Evolutionary conservation across 2,888 invertebrate species (phyloP).

Genomic region (Nowickia ferox): DNA sequence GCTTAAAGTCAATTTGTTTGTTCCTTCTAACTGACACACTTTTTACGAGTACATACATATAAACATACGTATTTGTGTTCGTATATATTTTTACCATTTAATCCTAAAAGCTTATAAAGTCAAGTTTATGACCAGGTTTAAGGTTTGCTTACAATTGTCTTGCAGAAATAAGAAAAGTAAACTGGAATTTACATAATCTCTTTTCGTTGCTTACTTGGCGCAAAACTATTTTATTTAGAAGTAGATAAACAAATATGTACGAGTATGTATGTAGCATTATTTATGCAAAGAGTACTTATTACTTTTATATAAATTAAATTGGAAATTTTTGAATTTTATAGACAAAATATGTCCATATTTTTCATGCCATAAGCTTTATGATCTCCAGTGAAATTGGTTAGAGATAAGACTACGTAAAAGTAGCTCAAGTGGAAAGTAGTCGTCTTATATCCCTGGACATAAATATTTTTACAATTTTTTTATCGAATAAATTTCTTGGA

Average conservation of each 20-base stretch:
- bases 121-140: slow-evolving; percentile 65
- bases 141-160: slow-evolving; percentile 48
- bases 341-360: not conserved
- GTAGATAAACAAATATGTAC: not conserved
- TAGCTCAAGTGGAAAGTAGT: too few relatives aligned
- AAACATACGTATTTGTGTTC: not conserved
- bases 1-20: slow-evolving; percentile 60
- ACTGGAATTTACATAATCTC: not conserved
- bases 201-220: not conserved
- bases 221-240: not conserved
- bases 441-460: accelerated
- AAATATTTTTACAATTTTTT: too few relatives aligned
- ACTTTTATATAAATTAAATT: not conserved
- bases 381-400: too few relatives aligned
- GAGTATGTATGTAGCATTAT: not conserved
- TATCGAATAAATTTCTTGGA: too few relatives aligned
- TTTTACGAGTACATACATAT: not conserved
- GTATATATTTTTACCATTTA: slow-evolving; percentile 34
- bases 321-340: not conserved
- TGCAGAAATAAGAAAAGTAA: not conserved
- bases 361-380: too few relatives aligned
- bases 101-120: slow-evolving; percentile 55
- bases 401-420: too few relatives aligned
- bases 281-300: not conserved
- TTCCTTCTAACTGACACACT: slow-evolving; percentile 6